Conservation (phyloP, 2,888 invertebrate species). For the Clusia tigrina region DNA sequence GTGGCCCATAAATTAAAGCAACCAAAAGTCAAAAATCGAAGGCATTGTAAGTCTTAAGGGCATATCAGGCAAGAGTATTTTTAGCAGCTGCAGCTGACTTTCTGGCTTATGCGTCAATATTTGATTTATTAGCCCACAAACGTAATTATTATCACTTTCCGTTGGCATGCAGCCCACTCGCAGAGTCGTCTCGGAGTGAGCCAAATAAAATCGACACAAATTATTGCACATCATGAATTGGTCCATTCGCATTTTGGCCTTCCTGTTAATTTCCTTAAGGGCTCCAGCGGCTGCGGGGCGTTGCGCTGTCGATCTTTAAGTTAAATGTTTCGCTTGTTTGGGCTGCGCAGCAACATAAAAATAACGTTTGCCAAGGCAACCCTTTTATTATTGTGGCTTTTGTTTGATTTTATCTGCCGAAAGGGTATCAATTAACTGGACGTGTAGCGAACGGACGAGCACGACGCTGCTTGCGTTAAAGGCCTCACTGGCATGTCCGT, state of each 20-base stretch:
- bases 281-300: not conserved
- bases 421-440: conserved; percentile 18
- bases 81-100: too few relatives aligned
- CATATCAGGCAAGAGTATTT: too few relatives aligned
- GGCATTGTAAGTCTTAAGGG: too few relatives aligned
- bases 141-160: conserved; percentile 4
- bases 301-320: not conserved
- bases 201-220: not conserved
- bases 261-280: not conserved
- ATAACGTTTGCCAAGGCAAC: conserved; percentile 9
- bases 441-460: not conserved
- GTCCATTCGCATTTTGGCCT: not conserved
- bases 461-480: not conserved
- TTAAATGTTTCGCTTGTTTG: conserved; percentile 1
- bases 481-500: not conserved
- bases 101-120: not conserved
- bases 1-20: too few relatives aligned
- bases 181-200: not conserved
- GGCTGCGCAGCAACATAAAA: not conserved
- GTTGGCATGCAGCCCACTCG: too few relatives aligned
- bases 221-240: conserved; percentile 4
- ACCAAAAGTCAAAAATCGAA: too few relatives aligned
- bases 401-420: conserved; percentile 20
- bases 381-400: conserved; percentile 14
- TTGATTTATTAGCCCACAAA: not conserved